phyloP scores from a whole-genome alignment of 2,113 vertebrate species.

The Ovis aries region ARS-UI_Ramb_v3.0 NC_056068.1:40671001-40671500 shows the following conservation, averaged over 20 bases:
- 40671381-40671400: background rate
- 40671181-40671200: too few species aligned
- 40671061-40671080: too few species aligned
- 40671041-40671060: too few species aligned
- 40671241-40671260: background rate
- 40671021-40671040: too few species aligned
- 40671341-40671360: background rate
- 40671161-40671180: too few species aligned
- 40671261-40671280: too few species aligned
- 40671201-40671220: background rate
- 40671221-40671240: background rate
- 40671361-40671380: background rate
- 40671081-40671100: too few species aligned
- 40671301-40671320: background rate
- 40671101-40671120: too few species aligned
- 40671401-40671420: background rate
- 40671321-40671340: background rate
- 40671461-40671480: slow-evolving; percentile 45
- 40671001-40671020: too few species aligned
- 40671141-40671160: too few species aligned
- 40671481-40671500: slow-evolving; percentile 64
- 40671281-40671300: background rate
- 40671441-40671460: slow-evolving; percentile 52
- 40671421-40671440: slow-evolving; percentile 47
- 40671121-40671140: too few species aligned